Conservation (phyloP, 2,888 invertebrate species). For the Plebejus melissa region DNA sequence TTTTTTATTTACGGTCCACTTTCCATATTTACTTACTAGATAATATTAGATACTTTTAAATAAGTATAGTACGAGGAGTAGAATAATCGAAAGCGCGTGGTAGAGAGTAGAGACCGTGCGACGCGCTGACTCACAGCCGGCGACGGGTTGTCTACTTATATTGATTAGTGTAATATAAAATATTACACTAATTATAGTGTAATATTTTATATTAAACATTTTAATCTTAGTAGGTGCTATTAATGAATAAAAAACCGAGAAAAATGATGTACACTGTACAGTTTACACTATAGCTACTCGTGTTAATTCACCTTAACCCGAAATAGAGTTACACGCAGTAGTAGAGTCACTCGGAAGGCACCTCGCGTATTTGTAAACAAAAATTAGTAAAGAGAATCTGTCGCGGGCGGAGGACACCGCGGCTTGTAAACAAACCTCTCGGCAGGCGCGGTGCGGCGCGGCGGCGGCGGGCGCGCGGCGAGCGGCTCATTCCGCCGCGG, state of each 20-base stretch:
- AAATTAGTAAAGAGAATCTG: conserved; percentile 20
- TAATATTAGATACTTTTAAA: too few relatives aligned
- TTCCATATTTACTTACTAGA: too few relatives aligned
- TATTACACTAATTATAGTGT: too few relatives aligned
- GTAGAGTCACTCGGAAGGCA: neutral
- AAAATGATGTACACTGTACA: too few relatives aligned
- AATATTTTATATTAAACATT: too few relatives aligned
- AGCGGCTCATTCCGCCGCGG: conserved; percentile 46
- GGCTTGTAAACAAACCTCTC: conserved; percentile 53
- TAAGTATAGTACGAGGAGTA: too few relatives aligned
- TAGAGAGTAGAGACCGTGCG: neutral
- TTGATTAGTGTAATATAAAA: too few relatives aligned
- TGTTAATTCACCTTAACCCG: neutral
- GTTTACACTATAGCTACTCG: too few relatives aligned
- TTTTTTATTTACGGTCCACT: too few relatives aligned
- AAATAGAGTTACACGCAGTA: neutral
- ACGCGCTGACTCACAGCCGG: neutral
- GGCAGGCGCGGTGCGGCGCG: conserved; percentile 43
- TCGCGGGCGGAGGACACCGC: conserved; percentile 33
- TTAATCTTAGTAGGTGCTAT: too few relatives aligned
- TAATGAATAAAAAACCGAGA: too few relatives aligned
- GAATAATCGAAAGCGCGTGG: neutral
- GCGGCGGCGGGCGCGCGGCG: conserved; percentile 39
- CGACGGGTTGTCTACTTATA: neutral
- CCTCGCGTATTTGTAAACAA: conserved; percentile 28